Base-by-base conservation (phyloP, 1,140 invertebrate genomes). In the Aricia agestis region DNA sequence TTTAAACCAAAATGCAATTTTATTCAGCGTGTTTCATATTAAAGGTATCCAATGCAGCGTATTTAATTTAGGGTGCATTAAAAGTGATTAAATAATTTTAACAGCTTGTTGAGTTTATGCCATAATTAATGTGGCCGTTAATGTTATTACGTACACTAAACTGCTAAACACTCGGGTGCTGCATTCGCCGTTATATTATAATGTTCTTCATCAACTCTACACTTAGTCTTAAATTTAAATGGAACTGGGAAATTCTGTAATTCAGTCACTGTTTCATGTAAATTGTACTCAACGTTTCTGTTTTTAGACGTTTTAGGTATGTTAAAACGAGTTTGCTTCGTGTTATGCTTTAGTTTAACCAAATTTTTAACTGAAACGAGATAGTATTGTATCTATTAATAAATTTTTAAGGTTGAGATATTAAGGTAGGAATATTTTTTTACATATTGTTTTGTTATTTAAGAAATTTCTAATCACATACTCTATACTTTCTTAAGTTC, bases 11-110 rank as follows among this genome's bases (percentile, higher is more conserved):
- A 36, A 36, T 36, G 11, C 11, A 13, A 52, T 52, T 52, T 52
- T 15, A 52, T 9, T 52, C 45, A 52, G 13, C 45, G 45, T 52
- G 45, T 52, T 52, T 52, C 45, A 52, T 52, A 52, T 52, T 52
- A 52, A 52, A 52, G 45, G 45, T 52, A 52, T 52, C 45, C 11
- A 52, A 52, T 13, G 45, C 45, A 52, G 45, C 45, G 45, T 52
- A 13, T 52, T 52, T 52, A 52, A 52, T 52, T 52, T 13, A 2
- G 45, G 13, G 11, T 15, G 45, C 45, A 52, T 52, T 52, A 52
- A 52, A 52, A 13, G 45, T 52, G 45, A 52, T 52, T 52, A 52
- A 52, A 52, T 52, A 52, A 52, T 52, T 52, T 52, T 52, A 52
- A 52, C 45, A 52, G 45, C 45, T 15, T 52, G 45, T 52, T 52